Conservation (phyloP, 1,140 invertebrate species). For the Drosophila parabipectinata region DNA sequence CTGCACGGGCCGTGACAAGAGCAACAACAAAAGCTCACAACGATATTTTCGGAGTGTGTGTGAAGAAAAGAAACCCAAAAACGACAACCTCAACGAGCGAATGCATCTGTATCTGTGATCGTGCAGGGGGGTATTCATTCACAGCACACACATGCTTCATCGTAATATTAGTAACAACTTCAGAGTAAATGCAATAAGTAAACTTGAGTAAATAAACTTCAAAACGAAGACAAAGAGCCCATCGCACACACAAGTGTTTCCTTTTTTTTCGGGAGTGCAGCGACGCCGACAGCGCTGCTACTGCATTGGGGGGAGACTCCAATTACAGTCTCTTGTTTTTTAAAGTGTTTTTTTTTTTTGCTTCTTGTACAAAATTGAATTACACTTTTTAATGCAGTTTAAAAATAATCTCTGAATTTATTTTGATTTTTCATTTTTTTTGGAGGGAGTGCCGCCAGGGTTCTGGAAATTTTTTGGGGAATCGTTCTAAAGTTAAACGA, state of each 20-base stretch:
- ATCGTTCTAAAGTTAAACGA: slow-evolving; percentile 34
- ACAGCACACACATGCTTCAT: not conserved
- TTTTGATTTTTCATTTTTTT: not conserved
- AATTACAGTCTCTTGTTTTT: slow-evolving; percentile 2
- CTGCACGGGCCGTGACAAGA: slow-evolving; percentile 13
- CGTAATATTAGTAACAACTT: slow-evolving; percentile 61
- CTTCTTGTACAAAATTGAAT: slow-evolving; percentile 47
- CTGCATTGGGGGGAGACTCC: not conserved
- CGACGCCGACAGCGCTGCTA: slow-evolving; percentile 4
- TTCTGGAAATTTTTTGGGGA: slow-evolving; percentile 22
- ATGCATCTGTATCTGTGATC: slow-evolving; percentile 23
- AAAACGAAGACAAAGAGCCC: slow-evolving; percentile 34
- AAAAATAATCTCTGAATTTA: slow-evolving; percentile 29
- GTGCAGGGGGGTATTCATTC: not conserved
- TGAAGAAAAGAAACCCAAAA: slow-evolving; percentile 66
- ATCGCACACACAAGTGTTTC: slow-evolving; percentile 54
- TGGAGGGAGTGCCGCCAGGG: slow-evolving; percentile 40
- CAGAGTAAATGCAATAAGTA: slow-evolving; percentile 46
- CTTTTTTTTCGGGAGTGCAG: slow-evolving; percentile 38
- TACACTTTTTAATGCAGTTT: slow-evolving; percentile 48
- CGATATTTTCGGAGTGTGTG: slow-evolving; percentile 61
- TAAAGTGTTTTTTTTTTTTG: slow-evolving; percentile 21
- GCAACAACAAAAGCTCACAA: slow-evolving; percentile 57
- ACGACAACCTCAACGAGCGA: slow-evolving; percentile 25
- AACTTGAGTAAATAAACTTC: slow-evolving; percentile 17